These are phyloP conservation scores for Radopholus similis DNA, from an alignment of 1,140 invertebrate species.

Conservation along the genomic window DNA sequence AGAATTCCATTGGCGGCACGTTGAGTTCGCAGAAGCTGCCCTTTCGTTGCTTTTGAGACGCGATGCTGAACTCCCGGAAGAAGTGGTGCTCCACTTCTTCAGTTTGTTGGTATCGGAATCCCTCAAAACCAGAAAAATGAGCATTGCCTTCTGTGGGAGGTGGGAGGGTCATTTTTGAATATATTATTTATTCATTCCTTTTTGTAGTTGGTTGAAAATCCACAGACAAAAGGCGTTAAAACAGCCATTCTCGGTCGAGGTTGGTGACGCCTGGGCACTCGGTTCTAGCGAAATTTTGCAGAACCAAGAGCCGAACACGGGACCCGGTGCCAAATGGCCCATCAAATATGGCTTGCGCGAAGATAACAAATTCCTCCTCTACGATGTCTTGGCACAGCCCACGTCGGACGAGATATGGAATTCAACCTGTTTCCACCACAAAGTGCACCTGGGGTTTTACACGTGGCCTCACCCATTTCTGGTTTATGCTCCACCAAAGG, in stretches of 20 bases:
- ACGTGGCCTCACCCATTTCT: constrained; percentile 72
- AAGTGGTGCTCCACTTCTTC: constrained; percentile 70
- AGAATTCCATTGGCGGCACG: constrained; percentile 72
- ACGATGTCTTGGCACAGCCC: constrained; percentile 66
- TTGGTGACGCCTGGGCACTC: constrained; percentile 19
- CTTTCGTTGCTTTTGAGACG: constrained; percentile 71
- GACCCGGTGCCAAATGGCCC: constrained; percentile 38
- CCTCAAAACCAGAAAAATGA: constrained; percentile 69
- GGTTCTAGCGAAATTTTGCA: constrained; percentile 25
- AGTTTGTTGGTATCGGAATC: constrained; percentile 73
- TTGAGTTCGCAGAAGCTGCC: constrained; percentile 72
- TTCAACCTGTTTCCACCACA: constrained; percentile 69
- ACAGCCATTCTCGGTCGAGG: constrained; percentile 24
- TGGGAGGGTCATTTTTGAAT: no score
- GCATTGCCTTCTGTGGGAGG: constrained; percentile 66
- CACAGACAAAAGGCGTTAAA: constrained; percentile 72
- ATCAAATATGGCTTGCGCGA: constrained; percentile 64
- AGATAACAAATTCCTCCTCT: constrained; percentile 75
- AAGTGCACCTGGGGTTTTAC: constrained; percentile 74
- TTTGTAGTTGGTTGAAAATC: constrained; percentile 75
- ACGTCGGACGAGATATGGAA: constrained; percentile 72
- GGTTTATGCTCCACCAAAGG: constrained; percentile 67
- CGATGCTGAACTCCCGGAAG: constrained; percentile 68
- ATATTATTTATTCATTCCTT: no score
- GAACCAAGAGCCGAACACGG: constrained; percentile 5